Evolutionary conservation across 2,113 vertebrate genomes (phyloP).

Genomic region (Tricholaema leucomelas): DNA sequence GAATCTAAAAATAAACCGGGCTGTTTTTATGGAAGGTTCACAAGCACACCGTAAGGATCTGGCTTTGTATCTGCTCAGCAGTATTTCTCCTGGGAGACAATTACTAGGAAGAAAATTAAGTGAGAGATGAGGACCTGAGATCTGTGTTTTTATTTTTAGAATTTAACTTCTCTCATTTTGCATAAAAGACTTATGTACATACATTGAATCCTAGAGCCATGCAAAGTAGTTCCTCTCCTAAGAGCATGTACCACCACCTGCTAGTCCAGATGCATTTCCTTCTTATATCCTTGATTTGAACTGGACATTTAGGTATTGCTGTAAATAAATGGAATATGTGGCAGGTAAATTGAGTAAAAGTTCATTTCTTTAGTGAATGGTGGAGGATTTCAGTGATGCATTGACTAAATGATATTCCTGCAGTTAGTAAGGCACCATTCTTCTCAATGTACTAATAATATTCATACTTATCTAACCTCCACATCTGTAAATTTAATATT

Average conservation of each 20-base stretch:
- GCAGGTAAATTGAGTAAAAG: not conserved
- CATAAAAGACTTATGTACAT: not conserved
- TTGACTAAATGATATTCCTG: not conserved
- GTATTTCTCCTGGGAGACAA: not conserved
- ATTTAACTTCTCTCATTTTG: not conserved
- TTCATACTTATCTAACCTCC: not conserved
- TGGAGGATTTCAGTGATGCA: not conserved
- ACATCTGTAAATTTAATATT: not conserved
- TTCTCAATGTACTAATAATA: not conserved
- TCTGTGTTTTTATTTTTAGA: not conserved
- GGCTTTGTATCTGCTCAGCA: not conserved
- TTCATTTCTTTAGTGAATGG: not conserved
- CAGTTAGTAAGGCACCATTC: not conserved
- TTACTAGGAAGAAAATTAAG: not conserved
- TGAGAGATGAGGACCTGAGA: not conserved
- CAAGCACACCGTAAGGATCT: not conserved
- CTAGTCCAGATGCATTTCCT: not conserved
- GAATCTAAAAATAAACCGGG: slow-evolving; percentile 41
- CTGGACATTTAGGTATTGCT: not conserved
- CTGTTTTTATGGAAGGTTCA: not conserved
- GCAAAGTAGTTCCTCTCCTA: not conserved
- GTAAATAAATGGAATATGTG: not conserved
- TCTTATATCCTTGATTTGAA: not conserved
- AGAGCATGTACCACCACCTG: not conserved
- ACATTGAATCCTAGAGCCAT: not conserved